These are phyloP conservation scores for Drosophila flavopinicola DNA, from an alignment of 2,888 invertebrate species.

Conservation along the genomic window DNA sequence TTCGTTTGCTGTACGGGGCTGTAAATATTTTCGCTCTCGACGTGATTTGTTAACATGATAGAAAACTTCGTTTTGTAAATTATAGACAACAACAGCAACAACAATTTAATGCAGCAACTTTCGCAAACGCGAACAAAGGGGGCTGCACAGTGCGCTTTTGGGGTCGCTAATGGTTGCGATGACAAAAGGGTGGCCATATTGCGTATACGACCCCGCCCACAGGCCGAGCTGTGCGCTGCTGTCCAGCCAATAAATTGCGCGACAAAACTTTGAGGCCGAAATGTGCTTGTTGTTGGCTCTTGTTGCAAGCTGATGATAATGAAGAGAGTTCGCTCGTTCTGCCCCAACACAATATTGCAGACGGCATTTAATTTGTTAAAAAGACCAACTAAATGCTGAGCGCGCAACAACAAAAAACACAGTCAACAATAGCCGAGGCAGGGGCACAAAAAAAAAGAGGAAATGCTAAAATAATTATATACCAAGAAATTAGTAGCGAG, in stretches of 20 bases:
- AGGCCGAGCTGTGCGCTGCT: constrained; percentile 22
- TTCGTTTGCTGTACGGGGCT: constrained; percentile 31
- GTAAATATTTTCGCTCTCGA: constrained; percentile 58
- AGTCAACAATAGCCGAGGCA: constrained; percentile 31
- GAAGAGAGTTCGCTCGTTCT: constrained; percentile 33
- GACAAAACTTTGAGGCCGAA: constrained; percentile 30
- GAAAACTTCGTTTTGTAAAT: constrained; percentile 71
- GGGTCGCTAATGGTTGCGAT: constrained; percentile 33
- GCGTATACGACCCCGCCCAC: constrained; percentile 42
- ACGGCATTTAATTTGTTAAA: constrained; percentile 83
- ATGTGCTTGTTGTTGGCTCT: not conserved
- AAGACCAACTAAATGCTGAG: constrained; percentile 73
- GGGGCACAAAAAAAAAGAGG: not conserved
- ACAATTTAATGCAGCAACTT: constrained; percentile 50
- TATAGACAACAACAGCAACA: constrained; percentile 48
- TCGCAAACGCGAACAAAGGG: no score
- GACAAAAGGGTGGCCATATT: constrained; percentile 33
- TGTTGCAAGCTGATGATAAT: constrained; percentile 29
- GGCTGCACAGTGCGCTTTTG: no score
- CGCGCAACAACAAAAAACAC: constrained; percentile 32
- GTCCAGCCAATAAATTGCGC: constrained; percentile 57
- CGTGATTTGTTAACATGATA: constrained; percentile 81
- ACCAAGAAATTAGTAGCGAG: constrained; percentile 69
- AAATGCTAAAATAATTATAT: constrained; percentile 71
- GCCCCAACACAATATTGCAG: constrained; percentile 50